Evolutionary conservation across 2,113 vertebrate genomes (phyloP), one percentile per base, ranked within the genome.

Genomic region (Struthio camelus): DNA sequence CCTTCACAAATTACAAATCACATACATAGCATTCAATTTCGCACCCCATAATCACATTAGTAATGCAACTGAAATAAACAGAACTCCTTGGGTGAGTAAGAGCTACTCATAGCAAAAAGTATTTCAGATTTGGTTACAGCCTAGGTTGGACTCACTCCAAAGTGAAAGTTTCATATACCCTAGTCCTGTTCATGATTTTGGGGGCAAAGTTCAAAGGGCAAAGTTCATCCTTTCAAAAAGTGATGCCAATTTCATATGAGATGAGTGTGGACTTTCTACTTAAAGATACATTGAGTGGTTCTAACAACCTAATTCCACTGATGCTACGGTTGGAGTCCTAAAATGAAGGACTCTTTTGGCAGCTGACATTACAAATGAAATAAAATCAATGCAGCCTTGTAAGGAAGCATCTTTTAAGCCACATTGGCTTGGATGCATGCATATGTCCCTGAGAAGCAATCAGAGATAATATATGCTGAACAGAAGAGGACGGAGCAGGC

Each of bases 21-120:
- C 56, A 89, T 56, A 84, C 42, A 90, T 46, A 83, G 83, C 76
- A 77, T 28, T 83, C 59, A 72, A 4, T 90, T 95, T 86, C 88
- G 85, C 72, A 95, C 82, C 79, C 82, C 84, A 86, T 95, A 97
- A 97, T 93, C 94, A 79, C 93, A 94, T 94, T 90, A 90, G 50
- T 48, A 88, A 77, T 67, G 56, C 77, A 92, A 95, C 88, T 83
- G 71, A 87, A 85, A 46, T 78, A 81, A 94, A 56, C 34, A 75
- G 40, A 80, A 20, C 23, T 94, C 25, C 65, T 90, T 36, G 77
- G 67, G 17, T 85, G 89, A 90, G 64, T 56, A 88, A 66, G 85
- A 91, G 85, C 72, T 90, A 86, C 76, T 93, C 0, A 0, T 23
- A 83, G 56, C 89, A 87, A 90, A 89, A 62, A 15, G 23, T 61